These are phyloP conservation scores for Podilymbus podiceps DNA, from an alignment of 2,113 vertebrate species.

Conservation along the genomic window DNA sequence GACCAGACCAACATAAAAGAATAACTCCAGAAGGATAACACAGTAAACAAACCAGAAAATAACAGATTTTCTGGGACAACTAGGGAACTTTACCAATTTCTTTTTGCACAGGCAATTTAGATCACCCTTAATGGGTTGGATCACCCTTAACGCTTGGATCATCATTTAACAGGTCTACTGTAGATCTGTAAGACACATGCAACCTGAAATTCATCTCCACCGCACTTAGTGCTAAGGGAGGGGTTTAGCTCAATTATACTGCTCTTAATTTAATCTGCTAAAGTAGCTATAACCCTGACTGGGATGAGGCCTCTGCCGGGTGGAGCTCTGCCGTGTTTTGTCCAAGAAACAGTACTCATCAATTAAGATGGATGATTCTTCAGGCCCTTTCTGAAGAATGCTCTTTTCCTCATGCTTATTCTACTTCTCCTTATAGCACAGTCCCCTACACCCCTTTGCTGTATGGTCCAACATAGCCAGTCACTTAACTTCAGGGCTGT, in stretches of 20 bases:
- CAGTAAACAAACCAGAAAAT: background rate
- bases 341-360: background rate
- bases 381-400: accelerated
- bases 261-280: background rate
- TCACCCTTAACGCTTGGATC: background rate
- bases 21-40: background rate
- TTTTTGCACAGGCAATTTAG: background rate
- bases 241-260: background rate
- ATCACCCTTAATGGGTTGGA: background rate
- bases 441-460: background rate
- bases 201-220: background rate
- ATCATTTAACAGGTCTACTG: background rate
- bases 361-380: background rate
- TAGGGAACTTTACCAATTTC: background rate
- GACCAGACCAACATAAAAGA: background rate
- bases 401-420: background rate
- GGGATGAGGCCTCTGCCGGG: background rate
- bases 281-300: background rate
- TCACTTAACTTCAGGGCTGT: background rate
- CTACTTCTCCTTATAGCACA: background rate
- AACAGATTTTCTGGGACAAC: background rate
- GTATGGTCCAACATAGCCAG: background rate
- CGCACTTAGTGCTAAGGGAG: background rate
- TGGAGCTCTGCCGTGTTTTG: background rate
- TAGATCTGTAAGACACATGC: background rate